Percentiles rank a stretch among this genome's conserved stretches.
Conservation (phyloP, 2,113 vertebrate species). For the Excalfactoria chinensis region DNA sequence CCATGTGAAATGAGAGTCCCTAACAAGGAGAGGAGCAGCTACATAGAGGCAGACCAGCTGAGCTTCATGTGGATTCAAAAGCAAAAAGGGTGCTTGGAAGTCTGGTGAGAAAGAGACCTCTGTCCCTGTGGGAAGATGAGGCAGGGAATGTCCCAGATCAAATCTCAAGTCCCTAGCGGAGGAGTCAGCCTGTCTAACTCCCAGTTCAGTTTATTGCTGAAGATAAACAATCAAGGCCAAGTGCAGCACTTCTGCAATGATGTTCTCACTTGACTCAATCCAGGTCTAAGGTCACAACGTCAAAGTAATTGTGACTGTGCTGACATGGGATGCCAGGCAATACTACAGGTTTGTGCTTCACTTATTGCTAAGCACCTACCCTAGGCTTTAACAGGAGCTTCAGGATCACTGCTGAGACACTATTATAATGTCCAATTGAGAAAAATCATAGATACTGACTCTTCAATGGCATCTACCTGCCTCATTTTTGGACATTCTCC, state of each 20-base stretch:
- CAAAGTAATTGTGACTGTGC: neutral
- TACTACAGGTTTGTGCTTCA: neutral
- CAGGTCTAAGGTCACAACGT: neutral
- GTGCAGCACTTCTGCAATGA: rapidly evolving
- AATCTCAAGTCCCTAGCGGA: neutral
- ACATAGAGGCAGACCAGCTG: rapidly evolving
- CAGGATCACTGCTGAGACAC: neutral
- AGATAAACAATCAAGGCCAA: neutral
- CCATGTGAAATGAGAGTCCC: neutral
- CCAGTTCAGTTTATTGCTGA: neutral
- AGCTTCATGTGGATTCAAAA: neutral
- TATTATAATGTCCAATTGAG: neutral
- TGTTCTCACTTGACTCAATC: neutral
- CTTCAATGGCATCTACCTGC: neutral
- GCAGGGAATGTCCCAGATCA: neutral
- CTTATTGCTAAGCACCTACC: neutral
- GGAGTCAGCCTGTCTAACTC: neutral
- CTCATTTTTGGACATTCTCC: neutral
- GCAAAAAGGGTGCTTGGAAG: neutral
- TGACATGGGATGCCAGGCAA: neutral
- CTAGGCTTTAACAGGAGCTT: neutral
- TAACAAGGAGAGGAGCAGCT: neutral
- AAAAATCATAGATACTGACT: neutral
- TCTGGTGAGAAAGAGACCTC: neutral
- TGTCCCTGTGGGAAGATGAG: neutral